These are phyloP conservation scores for Mastomys natalensis DNA, from an alignment of 2,113 vertebrate species.

Conservation along the genomic window DNA sequence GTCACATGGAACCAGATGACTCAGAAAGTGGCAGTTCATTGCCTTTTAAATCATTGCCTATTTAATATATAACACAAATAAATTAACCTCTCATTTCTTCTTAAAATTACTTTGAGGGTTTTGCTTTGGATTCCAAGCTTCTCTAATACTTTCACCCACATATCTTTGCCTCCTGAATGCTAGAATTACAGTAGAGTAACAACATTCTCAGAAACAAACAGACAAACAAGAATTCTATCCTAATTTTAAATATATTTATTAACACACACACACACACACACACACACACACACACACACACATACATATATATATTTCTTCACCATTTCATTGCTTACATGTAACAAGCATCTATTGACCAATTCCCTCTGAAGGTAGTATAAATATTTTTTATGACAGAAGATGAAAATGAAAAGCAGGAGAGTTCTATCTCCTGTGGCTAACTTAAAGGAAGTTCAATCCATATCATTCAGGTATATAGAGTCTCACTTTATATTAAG, in stretches of 20 bases:
- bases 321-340: background rate
- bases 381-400: background rate
- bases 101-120: background rate
- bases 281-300: no score
- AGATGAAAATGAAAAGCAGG: background rate
- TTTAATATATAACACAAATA: background rate
- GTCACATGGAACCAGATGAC: background rate
- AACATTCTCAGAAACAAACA: background rate
- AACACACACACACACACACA: background rate
- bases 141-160: background rate
- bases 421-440: background rate
- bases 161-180: background rate
- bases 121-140: background rate
- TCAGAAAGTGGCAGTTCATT: background rate
- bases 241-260: constrained; percentile 10
- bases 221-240: background rate
- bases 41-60: background rate
- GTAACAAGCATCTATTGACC: background rate
- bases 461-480: background rate
- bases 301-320: background rate
- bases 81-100: background rate
- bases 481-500: background rate
- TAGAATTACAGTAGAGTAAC: background rate
- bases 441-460: background rate
- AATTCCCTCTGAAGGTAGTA: background rate